Conservation (phyloP, 2,888 invertebrate species). For the Lochmaea crataegi region DNA sequence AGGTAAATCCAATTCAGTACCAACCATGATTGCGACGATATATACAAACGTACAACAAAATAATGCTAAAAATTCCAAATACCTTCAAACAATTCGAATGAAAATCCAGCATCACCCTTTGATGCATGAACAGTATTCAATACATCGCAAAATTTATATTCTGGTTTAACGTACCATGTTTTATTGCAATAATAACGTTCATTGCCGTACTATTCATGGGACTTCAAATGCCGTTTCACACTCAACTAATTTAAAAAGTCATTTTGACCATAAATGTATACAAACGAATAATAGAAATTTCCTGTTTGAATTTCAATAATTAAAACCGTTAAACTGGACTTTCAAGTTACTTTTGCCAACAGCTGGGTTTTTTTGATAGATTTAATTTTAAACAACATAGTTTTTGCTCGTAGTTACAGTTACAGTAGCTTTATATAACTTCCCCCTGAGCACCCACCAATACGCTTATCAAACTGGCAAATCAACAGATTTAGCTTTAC, state of each 20-base stretch:
- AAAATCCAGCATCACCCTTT: neutral
- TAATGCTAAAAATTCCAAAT: neutral
- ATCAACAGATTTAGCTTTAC: too few relatives aligned
- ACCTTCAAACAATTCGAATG: neutral
- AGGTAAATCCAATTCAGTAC: neutral
- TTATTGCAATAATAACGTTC: neutral
- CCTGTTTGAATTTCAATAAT: neutral
- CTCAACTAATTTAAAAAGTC: neutral
- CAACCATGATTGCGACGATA: neutral
- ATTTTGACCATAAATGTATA: neutral
- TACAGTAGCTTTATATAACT: too few relatives aligned
- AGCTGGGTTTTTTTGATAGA: neutral
- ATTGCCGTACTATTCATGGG: neutral
- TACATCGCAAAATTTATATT: neutral
- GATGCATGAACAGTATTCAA: neutral
- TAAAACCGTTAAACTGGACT: neutral
- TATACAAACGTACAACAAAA: neutral
- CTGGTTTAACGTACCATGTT: neutral
- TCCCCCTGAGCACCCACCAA: too few relatives aligned
- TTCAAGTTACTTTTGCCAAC: neutral
- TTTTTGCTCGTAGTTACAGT: too few relatives aligned
- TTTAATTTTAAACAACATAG: neutral
- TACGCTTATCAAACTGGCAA: too few relatives aligned
- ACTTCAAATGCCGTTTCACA: neutral
- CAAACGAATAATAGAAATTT: neutral